Conservation (phyloP, 2,113 vertebrate species). For the Leptobrachium leishanense region DNA sequence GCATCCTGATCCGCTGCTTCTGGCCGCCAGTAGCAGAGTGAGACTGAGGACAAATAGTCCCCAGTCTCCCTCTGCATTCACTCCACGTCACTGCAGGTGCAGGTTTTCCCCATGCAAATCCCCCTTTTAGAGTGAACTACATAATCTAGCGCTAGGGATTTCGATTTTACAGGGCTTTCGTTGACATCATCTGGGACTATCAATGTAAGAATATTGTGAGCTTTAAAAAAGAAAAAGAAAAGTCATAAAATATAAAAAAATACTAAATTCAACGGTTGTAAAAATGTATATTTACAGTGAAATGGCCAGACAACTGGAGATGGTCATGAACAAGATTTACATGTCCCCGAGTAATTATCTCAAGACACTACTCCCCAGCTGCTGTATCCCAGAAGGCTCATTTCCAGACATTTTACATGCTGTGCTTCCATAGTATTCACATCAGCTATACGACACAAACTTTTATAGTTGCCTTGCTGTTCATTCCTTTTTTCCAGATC, state of each 20-base stretch:
- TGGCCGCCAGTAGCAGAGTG: too few species aligned
- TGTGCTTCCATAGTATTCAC: slow-evolving; percentile 4
- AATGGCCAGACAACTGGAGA: slow-evolving; percentile 33
- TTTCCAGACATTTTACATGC: slow-evolving; percentile 29
- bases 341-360: slow-evolving; percentile 9
- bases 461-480: slow-evolving; percentile 30
- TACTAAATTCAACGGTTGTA: slow-evolving; percentile 12
- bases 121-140: too few species aligned
- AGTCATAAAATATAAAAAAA: not conserved
- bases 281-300: slow-evolving; percentile 42
- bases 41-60: too few species aligned
- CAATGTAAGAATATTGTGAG: not conserved
- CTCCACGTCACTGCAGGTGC: too few species aligned
- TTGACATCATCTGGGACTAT: not conserved
- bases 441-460: slow-evolving; percentile 20
- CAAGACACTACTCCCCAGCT: slow-evolving; percentile 24
- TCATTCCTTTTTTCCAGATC: slow-evolving; percentile 14
- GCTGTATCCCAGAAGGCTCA: slow-evolving; percentile 25
- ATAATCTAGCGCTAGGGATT: too few species aligned
- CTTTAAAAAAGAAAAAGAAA: slow-evolving; percentile 12
- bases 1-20: too few species aligned
- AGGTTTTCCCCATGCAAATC: too few species aligned
- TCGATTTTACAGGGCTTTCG: not conserved
- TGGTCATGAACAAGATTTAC: slow-evolving; percentile 31
- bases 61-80: too few species aligned